Evolutionary conservation across 37 sponge, comb jelly and placozoan species (phyloP), one percentile per base, ranked within the genome.

Genomic region (Hormiphora californensis): DNA sequence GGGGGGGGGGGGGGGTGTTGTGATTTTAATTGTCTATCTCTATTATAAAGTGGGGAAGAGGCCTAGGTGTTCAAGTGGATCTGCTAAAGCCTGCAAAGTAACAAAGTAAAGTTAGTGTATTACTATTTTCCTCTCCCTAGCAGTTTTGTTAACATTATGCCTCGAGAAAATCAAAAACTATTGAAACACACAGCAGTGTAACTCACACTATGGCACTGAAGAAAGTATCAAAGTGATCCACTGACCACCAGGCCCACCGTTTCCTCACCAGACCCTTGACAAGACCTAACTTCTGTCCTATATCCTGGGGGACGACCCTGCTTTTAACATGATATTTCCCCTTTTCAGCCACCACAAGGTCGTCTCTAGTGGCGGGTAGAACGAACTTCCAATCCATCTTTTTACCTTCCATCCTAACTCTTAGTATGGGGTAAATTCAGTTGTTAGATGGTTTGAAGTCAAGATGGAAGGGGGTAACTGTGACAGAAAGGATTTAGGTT

Each of bases 151-250:
- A n/a, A n/a, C n/a, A n/a, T n/a, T n/a, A n/a, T n/a, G n/a, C n/a
- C n/a, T n/a, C n/a, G n/a, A n/a, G n/a, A n/a, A n/a, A n/a, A n/a
- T n/a, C n/a, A n/a, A n/a, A n/a, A n/a, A n/a, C n/a, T n/a, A n/a
- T n/a, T n/a, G n/a, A n/a, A n/a, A n/a, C n/a, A n/a, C n/a, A n/a
- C n/a, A n/a, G n/a, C n/a, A n/a, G n/a, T n/a, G n/a, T n/a, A n/a
- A 73, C 81, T 73, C 9, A 73, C 81, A 73, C 3, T 15, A 73
- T 39, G n/a, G 23, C 27, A 21, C 81, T 73, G 81, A 73, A 73
- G 81, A 73, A 73, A 28, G 81, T 73, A 40, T 73, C 81, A 33
- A 73, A 73, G 46, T 73, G 44, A 23, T 73, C 44, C 3, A 73
- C 25, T 4, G 46, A 43, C 81, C 81, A 73, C 81, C 81, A 73